Evolutionary conservation across 2,888 invertebrate species (phyloP), one percentile per base, ranked within the genome.

Genomic region (Strigamia crassipes): DNA sequence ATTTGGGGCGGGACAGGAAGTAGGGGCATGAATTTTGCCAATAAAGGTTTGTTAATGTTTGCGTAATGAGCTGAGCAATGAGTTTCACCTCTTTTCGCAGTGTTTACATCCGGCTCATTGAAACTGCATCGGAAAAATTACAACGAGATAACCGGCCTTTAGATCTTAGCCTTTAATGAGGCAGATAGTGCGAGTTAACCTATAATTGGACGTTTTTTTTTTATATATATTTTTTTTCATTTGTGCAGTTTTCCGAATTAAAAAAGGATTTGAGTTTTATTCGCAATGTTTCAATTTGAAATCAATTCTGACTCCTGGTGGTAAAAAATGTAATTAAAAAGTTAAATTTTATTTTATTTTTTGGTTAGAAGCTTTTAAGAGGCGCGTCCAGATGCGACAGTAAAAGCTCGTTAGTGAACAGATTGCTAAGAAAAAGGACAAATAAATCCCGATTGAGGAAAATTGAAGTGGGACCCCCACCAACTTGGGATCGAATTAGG

Each of bases 401-500:
- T 51, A 51, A 51, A 51, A 66, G 27, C 27, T 66, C 15, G 66
- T 66, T 66, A 66, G 66, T 9, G 27, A 66, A 27, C 27, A 66
- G 66, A 66, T 66, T 23, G 66, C 13, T 66, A 27, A 66, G 66
- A 27, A 66, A 66, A 66, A 66, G 66, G 23, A 66, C 66, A 66
- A 66, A 66, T 66, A 66, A 66, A 66, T 66, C 66, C 27, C 15
- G 66, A 66, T 66, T 66, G 66, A 66, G 66, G 27, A 27, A 66
- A 66, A 66, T 66, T 66, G 66, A 66, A 27, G 66, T 23, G 66
- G 27, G 51, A 51, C 27, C 27, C 66, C 66, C 66, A 66, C 9
- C 66, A 66, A 66, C 66, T 66, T 66, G 66, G 66, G 66, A 66
- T 66, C 66, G 66, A 66, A 66, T 66, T 66, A 66, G 66, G 27